Base-by-base conservation (phyloP, 1,140 invertebrate species). In the Popillia japonica region DNA sequence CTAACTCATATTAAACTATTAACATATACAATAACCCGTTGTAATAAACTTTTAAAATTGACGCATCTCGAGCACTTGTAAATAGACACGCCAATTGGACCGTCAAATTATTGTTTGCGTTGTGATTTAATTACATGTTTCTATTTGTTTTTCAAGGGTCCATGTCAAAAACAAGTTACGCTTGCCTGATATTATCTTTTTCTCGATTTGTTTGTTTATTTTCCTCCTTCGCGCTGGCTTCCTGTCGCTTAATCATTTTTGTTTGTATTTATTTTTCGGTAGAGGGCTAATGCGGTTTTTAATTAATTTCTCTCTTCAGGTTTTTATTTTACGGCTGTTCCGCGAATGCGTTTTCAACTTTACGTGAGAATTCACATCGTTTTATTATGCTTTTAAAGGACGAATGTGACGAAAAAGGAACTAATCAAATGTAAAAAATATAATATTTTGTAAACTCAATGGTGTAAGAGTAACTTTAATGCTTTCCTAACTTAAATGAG, bases 101-200 rank as follows among this genome's bases (percentile, higher is more conserved):
- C 61, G 61, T 0, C 20, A 68, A 68, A 68, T 68, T 68, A 68
- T 68, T 68, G 61, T 68, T 68, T 68, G 61, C 61, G 27, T 68
- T 68, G 27, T 68, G 61, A 68, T 68, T 68, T 68, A 68, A 68
- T 68, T 68, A 68, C 20, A 27, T 20, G 61, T 14, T 23, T 20
- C 61, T 68, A 68, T 68, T 68, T 68, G 61, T 68, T 68, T 68
- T 68, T 68, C 17, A 68, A 68, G 61, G 61, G 61, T 68, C 61
- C 10, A 68, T 20, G 61, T 68, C 61, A 68, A 68, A 68, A 68
- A 68, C 61, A 68, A 68, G 61, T 68, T 20, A 68, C 61, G 61
- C 61, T 68, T 22, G 20, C 22, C 61, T 23, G 61, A 68, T 68
- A 68, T 68, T 68, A 68, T 68, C 61, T 68, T 68, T 48, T 68